Conservation (phyloP, 2,113 vertebrate genomes). For the Sula dactylatra region DNA sequence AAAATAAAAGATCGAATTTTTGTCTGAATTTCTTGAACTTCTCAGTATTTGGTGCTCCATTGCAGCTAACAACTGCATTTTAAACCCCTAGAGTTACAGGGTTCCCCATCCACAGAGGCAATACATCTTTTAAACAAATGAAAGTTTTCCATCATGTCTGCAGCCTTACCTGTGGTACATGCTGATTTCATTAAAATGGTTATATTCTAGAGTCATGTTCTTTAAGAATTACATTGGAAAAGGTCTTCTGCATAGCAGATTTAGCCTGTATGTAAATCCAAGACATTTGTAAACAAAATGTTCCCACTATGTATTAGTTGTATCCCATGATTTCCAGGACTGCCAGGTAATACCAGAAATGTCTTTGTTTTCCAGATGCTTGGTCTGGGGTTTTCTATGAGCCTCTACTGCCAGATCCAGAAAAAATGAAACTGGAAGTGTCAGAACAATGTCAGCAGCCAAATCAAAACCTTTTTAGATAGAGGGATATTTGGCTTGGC, state of each 20-base stretch:
- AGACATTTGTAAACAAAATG: conserved; percentile 32
- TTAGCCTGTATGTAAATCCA: conserved; percentile 46
- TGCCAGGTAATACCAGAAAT: conserved; percentile 53
- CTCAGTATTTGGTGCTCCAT: neutral
- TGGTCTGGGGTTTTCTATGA: conserved; percentile 77
- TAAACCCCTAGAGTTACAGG: neutral
- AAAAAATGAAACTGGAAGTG: conserved; percentile 63
- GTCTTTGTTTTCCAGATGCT: conserved; percentile 73
- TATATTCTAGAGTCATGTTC: neutral
- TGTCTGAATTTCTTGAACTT: neutral
- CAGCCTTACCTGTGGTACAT: neutral
- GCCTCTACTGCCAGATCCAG: conserved; percentile 75
- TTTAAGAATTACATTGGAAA: neutral
- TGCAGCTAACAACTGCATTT: neutral
- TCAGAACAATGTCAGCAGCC: neutral
- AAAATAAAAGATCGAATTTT: neutral
- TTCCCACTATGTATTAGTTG: neutral
- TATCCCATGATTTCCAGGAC: conserved; percentile 9
- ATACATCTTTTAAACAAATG: neutral
- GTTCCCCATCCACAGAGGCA: neutral
- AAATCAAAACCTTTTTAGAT: conserved; percentile 36
- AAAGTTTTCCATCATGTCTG: neutral
- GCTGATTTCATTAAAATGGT: neutral
- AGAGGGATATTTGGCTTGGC: conserved; percentile 42
- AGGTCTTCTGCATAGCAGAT: conserved; percentile 36